Percentiles rank a stretch among this genome's conserved stretches.
Conservation (phyloP, 2,113 vertebrate genomes). For the Gopherus flavomarginatus region DNA sequence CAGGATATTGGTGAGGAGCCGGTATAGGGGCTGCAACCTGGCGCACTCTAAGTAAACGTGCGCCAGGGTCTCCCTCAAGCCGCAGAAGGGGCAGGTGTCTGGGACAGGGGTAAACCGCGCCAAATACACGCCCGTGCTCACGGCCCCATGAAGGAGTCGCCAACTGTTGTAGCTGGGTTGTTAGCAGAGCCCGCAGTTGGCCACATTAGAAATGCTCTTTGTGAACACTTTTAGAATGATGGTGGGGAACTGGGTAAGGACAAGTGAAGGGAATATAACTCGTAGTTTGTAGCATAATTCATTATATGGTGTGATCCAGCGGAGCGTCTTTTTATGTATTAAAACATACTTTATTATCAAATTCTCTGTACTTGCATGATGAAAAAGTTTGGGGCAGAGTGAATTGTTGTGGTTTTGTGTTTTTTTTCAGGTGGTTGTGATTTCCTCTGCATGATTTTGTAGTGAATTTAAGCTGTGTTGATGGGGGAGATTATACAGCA, state of each 20-base stretch:
- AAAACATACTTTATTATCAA: neutral
- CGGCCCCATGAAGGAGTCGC: too few relatives aligned
- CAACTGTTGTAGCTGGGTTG: neutral
- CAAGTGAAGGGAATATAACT: neutral
- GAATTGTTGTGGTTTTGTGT: neutral
- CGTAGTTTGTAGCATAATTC: neutral
- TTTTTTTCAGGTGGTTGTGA: neutral
- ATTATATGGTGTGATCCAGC: neutral
- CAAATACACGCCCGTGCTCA: too few relatives aligned
- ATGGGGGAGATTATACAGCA: neutral
- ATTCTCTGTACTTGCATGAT: neutral
- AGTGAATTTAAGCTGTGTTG: neutral
- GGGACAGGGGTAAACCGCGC: too few relatives aligned
- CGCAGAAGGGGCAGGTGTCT: too few relatives aligned
- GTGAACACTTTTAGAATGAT: neutral
- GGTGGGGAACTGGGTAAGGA: neutral
- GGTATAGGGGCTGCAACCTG: too few relatives aligned
- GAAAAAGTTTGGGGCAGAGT: neutral
- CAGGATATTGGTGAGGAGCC: too few relatives aligned
- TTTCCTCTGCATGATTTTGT: neutral
- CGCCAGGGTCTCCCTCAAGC: too few relatives aligned
- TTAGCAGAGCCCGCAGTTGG: neutral
- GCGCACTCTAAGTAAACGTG: too few relatives aligned
- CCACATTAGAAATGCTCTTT: neutral
- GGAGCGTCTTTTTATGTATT: neutral